Base-by-base conservation (phyloP, 2,113 vertebrate species). In the Hepsetus odoe region DNA sequence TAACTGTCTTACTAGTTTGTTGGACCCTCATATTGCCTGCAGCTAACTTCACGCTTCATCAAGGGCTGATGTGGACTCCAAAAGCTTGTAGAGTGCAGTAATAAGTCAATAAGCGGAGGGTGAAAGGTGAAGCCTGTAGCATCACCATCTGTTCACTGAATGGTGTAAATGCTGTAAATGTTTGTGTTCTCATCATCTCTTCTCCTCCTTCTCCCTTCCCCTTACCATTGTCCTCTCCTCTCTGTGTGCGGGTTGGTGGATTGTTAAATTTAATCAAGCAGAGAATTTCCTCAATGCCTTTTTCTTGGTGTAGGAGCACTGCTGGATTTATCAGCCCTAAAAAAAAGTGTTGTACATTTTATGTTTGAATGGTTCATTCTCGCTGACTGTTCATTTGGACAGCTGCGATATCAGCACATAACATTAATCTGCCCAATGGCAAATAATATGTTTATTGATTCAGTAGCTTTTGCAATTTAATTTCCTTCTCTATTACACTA, bases 221-320 rank as follows among this genome's bases (percentile, higher is more conserved):
- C 84, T 87, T 49, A 55, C 42, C 64, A 80, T 84, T 82, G 76
- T 82, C 69, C 59, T 61, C 35, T 51, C 76, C 61, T 76, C 61
- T 56, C 82, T 74, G 67, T 85, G 46, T 76, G 2, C 72, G 28
- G 72, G 86, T 82, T 65, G 79, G 83, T 83, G 78, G 83, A 68
- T 86, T 72, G 88, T 92, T 89, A 92, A 92, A 93, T 87, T 92
- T 91, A 92, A 93, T 92, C 85, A 89, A 80, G 86, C 87, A 90
- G 90, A 92, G 92, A 90, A 93, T 92, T 84, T 84, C 75, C 83
- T 91, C 81, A 84, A 68, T 81, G 68, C n/a, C n/a, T n/a, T 80
- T 91, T 88, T 85, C 85, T 88, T 87, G 79, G 65, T 59, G 81
- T 76, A 32, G 46, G 55, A 55, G 42, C 59, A 76, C 56, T 70